Base-by-base conservation (phyloP, 2,113 vertebrate genomes). In the Athene noctua region DNA sequence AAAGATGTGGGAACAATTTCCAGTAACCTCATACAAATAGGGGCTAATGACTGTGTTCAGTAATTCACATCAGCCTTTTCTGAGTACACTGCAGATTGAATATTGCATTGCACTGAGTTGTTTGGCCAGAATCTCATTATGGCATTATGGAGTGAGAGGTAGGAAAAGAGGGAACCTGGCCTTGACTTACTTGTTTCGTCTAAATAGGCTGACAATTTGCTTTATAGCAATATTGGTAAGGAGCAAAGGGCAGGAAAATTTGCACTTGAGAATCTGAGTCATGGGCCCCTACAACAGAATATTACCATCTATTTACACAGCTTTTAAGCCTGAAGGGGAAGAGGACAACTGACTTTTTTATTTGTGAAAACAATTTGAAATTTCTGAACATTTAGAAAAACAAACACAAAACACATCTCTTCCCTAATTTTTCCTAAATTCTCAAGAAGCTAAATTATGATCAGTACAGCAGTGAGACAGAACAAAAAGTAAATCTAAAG, bases 231-330 rank as follows among this genome's bases (percentile, higher is more conserved):
- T 74, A 80, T 7, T 34, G 59, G 61, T 27, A 17, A 66, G 65
- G 59, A 92, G 86, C 47, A 94, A 88, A 92, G 87, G 93, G 59
- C 74, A 87, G 66, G 38, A 38, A 86, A 78, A 91, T 78, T 54
- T 90, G 88, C 77, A 75, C 94, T 96, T 94, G 90, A 92, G 78
- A 85, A 80, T 68, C 70, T 21, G 65, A 96, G 61, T 73, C 78
- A 52, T 42, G 46, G 71, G 51, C 62, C 14, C 18, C 46, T 68
- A 75, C 32, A 58, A 72, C n/a, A 93, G 80, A 73, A 58, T 54
- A 23, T 62, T 79, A 71, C 46, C 61, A 75, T 20, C 68, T 27
- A 49, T 91, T 93, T 57, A 92, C 72, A 75, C 11, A 42, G 84
- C 72, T 92, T 82, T 95, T 77, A 57, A 80, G 57, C 17, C 55